Conservation (phyloP, 2,888 invertebrate genomes). For the Dolichomitus sp. region DNA sequence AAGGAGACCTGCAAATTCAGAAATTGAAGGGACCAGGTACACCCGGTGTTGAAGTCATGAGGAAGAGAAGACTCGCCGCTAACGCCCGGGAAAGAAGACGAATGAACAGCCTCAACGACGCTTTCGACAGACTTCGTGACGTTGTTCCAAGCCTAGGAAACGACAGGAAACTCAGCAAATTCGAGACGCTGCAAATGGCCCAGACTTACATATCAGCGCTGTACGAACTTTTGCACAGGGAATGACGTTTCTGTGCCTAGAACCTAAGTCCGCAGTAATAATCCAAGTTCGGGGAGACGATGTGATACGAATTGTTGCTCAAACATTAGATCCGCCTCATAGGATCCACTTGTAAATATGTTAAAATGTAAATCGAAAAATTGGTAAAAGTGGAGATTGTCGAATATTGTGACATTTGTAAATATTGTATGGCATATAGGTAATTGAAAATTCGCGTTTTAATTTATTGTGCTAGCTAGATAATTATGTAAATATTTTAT, state of each 20-base stretch:
- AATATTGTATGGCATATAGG: slow-evolving; percentile 37
- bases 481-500: slow-evolving; percentile 55
- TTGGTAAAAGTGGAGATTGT: not conserved
- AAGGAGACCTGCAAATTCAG: slow-evolving; percentile 65
- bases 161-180: slow-evolving; percentile 91
- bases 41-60: slow-evolving; percentile 87
- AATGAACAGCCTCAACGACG: slow-evolving; percentile 92
- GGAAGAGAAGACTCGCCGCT: slow-evolving; percentile 90
- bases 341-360: slow-evolving; percentile 55
- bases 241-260: slow-evolving; percentile 71
- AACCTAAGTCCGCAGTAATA: slow-evolving; percentile 5
- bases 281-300: not conserved
- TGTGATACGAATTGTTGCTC: slow-evolving; percentile 43
- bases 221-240: slow-evolving; percentile 88
- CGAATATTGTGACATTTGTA: slow-evolving; percentile 21
- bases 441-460: slow-evolving; percentile 15
- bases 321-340: not conserved
- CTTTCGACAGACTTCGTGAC: slow-evolving; percentile 90
- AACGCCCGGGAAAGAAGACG: slow-evolving; percentile 91
- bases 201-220: slow-evolving; percentile 92
- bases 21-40: slow-evolving; percentile 77
- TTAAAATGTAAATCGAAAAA: not conserved
- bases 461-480: slow-evolving; percentile 56
- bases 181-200: slow-evolving; percentile 93
- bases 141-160: slow-evolving; percentile 91